phyloP scores from a whole-genome alignment of 1,140 invertebrate species.

The Drosophila subobscura region DNA sequence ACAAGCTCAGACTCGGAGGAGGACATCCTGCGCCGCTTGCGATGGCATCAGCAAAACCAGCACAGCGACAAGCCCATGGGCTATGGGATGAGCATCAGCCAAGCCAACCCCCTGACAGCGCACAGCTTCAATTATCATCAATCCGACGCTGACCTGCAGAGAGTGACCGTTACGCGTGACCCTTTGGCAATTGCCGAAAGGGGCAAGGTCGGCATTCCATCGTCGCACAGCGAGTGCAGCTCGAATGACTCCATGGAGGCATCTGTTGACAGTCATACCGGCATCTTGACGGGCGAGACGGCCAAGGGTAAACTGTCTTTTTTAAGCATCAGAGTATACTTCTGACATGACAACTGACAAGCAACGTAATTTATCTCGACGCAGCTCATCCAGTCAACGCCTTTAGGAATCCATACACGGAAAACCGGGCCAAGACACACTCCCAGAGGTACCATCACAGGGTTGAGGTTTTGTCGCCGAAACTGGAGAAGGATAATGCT shows the following conservation, averaged over 20 bases:
- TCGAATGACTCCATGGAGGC: constrained; percentile 83
- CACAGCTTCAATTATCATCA: constrained; percentile 77
- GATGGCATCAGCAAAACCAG: constrained; percentile 83
- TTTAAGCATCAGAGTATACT: not conserved
- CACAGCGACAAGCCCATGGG: constrained; percentile 60
- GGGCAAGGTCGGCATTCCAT: constrained; percentile 82
- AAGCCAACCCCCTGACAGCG: constrained; percentile 65
- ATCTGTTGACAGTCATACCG: constrained; percentile 80
- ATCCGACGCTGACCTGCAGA: constrained; percentile 67
- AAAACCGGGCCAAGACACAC: constrained; percentile 54
- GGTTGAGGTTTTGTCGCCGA: constrained; percentile 55
- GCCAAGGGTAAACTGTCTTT: constrained; percentile 63
- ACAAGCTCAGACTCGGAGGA: constrained; percentile 91
- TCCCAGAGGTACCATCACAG: constrained; percentile 59
- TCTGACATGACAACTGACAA: constrained; percentile 5
- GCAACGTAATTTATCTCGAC: constrained; percentile 9
- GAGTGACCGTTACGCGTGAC: constrained; percentile 76
- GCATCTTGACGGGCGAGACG: constrained; percentile 77
- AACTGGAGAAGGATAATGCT: constrained; percentile 58
- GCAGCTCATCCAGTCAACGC: constrained; percentile 36
- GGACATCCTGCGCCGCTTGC: constrained; percentile 87
- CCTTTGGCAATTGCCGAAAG: constrained; percentile 80
- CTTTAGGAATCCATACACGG: constrained; percentile 57
- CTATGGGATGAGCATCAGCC: constrained; percentile 72
- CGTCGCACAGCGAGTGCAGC: constrained; percentile 83